A percentile compares a stretch with the other conserved stretches of the same genome.
phyloP scores from a whole-genome alignment of 2,797 vertebrate genomes.

The Cryptoblepharus egeriae region DNA sequence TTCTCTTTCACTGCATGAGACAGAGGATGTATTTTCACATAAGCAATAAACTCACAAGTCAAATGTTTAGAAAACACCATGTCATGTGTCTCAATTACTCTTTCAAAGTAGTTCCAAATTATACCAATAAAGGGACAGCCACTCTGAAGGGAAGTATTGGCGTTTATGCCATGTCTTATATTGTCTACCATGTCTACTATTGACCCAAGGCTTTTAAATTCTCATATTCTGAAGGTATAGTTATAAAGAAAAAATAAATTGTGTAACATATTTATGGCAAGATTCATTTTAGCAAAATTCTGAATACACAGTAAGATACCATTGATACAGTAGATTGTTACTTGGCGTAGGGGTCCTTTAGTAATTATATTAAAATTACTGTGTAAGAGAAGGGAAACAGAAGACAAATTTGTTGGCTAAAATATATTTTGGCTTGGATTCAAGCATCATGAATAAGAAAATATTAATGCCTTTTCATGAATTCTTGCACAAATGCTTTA shows the following conservation, averaged over 20 bases:
- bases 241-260: neutral
- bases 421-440: too few relatives aligned
- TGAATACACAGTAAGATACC: neutral
- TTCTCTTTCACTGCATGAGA: neutral
- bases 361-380: neutral
- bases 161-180: neutral
- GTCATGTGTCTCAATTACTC: neutral
- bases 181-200: neutral
- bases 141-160: neutral
- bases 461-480: too few relatives aligned
- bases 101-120: neutral
- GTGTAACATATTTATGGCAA: neutral
- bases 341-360: neutral
- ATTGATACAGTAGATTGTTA: neutral
- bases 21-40: neutral
- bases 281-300: neutral
- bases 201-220: neutral
- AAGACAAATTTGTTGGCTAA: too few relatives aligned
- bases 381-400: too few relatives aligned
- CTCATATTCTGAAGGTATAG: neutral
- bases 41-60: neutral
- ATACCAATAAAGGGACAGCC: neutral
- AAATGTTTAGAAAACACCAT: neutral
- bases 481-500: too few relatives aligned
- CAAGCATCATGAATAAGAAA: too few relatives aligned